Percentiles rank a stretch among this genome's conserved stretches.
Evolutionary conservation across 2,797 vertebrate species (phyloP).

Genomic region (Helostoma temminkii): DNA sequence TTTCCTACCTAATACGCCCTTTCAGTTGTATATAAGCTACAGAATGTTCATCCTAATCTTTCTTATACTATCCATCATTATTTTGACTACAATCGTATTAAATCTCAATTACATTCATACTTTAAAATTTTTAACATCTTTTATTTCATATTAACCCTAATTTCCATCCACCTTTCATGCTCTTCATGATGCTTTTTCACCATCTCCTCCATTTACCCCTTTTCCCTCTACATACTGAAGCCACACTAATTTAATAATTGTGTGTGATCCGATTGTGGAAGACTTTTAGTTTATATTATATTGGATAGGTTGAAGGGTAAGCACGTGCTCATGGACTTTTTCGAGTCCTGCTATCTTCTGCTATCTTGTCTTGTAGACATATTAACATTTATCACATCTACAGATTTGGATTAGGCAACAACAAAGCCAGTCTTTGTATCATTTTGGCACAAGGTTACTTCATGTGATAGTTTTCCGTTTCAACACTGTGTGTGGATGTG

Average conservation of each 20-base stretch:
- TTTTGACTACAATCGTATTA: background rate
- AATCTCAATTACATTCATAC: background rate
- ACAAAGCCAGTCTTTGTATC: constrained; percentile 18
- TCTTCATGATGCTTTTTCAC: background rate
- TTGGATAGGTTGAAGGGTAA: constrained; percentile 36
- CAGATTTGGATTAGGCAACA: constrained; percentile 6
- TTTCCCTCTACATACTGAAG: background rate
- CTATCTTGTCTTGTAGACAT: constrained; percentile 1
- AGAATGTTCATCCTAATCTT: constrained; percentile 6
- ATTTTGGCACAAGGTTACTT: background rate
- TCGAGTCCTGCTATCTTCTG: background rate
- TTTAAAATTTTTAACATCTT: background rate
- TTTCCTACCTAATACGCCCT: background rate
- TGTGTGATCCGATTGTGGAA: constrained; percentile 53
- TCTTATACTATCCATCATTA: background rate
- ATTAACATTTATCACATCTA: constrained; percentile 24
- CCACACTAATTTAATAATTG: constrained; percentile 51
- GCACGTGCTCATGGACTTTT: background rate
- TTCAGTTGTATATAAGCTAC: background rate
- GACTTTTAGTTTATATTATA: constrained; percentile 40
- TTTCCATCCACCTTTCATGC: background rate
- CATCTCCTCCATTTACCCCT: background rate
- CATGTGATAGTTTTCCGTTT: constrained; percentile 11
- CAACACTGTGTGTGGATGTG: constrained; percentile 20
- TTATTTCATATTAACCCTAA: too few species aligned